These are phyloP conservation scores for Rhagonycha fulva DNA, from an alignment of 2,888 invertebrate genomes.

Conservation along the genomic window DNA sequence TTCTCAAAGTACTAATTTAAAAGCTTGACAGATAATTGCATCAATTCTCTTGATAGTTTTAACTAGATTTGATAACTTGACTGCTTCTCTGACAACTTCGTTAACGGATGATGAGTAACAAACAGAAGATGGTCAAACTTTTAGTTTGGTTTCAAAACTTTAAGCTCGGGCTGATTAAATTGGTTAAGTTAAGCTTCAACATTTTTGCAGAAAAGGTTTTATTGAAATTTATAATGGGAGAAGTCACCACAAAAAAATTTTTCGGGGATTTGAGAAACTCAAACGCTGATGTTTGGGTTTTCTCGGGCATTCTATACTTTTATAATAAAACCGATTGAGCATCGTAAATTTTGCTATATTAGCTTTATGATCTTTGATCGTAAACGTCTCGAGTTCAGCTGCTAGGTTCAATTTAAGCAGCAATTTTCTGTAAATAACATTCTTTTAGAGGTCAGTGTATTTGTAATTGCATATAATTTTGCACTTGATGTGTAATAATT, in stretches of 20 bases:
- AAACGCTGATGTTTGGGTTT: not conserved
- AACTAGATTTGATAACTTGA: not conserved
- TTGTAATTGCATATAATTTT: not conserved
- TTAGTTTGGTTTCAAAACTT: not conserved
- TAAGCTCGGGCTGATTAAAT: not conserved
- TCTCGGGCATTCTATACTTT: too few species aligned
- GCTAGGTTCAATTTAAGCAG: not conserved
- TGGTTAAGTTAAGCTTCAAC: not conserved
- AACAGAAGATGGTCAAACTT: not conserved
- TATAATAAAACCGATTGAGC: too few species aligned
- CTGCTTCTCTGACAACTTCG: not conserved
- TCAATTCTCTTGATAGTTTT: not conserved
- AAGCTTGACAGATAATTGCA: not conserved
- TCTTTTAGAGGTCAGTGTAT: slow-evolving; percentile 2
- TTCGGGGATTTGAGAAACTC: not conserved
- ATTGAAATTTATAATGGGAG: too few species aligned
- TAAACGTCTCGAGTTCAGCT: not conserved
- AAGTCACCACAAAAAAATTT: too few species aligned
- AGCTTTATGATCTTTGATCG: not conserved
- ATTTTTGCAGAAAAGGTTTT: not conserved
- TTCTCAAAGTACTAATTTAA: not conserved
- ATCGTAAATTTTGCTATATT: not conserved
- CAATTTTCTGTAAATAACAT: not conserved
- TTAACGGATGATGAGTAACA: not conserved
- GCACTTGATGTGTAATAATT: not conserved